These are phyloP conservation scores for Pampus argenteus DNA, from an alignment of 2,797 vertebrate genomes.

Conservation along the genomic window DNA sequence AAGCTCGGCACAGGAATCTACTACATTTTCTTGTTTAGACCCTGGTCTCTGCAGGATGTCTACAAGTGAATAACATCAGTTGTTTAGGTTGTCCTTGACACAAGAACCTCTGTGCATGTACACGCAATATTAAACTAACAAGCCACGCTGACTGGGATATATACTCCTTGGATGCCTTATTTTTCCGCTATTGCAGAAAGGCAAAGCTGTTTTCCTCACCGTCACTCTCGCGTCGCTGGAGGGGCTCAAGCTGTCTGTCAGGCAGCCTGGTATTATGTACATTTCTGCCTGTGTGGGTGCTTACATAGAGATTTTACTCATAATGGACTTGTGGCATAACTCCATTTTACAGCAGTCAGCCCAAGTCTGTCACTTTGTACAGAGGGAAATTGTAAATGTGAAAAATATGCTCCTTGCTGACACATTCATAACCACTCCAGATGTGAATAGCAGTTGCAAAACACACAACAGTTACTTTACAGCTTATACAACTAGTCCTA, in stretches of 20 bases:
- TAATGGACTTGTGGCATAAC: slow-evolving; percentile 68
- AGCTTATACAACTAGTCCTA: slow-evolving; percentile 54
- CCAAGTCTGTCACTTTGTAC: slow-evolving; percentile 62
- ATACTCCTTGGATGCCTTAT: slow-evolving; percentile 19
- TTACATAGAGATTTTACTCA: slow-evolving; percentile 69
- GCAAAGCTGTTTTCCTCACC: slow-evolving; percentile 19
- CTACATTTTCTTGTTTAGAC: neutral
- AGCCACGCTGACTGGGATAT: slow-evolving; percentile 10
- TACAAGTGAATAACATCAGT: neutral
- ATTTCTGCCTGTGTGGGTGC: slow-evolving; percentile 62
- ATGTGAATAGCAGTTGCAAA: slow-evolving; percentile 60
- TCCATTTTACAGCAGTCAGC: slow-evolving; percentile 74
- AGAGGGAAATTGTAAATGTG: slow-evolving; percentile 65
- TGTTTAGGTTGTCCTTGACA: slow-evolving; percentile 1
- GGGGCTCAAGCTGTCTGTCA: slow-evolving; percentile 54
- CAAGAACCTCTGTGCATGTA: neutral
- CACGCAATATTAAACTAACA: slow-evolving; percentile 11
- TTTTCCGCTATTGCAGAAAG: slow-evolving; percentile 26
- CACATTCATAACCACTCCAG: slow-evolving; percentile 61
- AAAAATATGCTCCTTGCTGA: slow-evolving; percentile 63
- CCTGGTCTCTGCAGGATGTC: neutral
- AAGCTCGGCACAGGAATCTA: neutral
- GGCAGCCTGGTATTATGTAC: slow-evolving; percentile 48
- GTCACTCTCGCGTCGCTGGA: slow-evolving; percentile 2
- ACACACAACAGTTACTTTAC: slow-evolving; percentile 56